Base-by-base conservation (phyloP, 2,888 invertebrate genomes). In the Drosophila melanosoma region DNA sequence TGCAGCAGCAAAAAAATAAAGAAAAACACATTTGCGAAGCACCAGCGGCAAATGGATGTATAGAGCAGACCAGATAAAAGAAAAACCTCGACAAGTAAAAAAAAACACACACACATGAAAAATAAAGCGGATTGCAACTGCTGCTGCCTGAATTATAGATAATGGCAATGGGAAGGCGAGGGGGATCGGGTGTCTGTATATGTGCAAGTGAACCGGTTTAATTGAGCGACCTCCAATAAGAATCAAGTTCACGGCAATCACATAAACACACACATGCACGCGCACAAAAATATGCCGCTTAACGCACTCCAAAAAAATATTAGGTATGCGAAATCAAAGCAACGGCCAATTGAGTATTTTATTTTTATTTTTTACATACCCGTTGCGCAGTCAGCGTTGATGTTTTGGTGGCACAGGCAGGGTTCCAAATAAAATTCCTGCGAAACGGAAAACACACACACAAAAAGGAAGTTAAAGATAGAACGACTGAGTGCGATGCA, bases 191-290 rank as follows among this genome's bases (percentile, higher is more conserved):
- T 7, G 10, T 51, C 15, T 36, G 51, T 42, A 20, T 11, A 12
- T 51, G n/a, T 33, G 51, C 49, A 29, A 20, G 33, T 64, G 75
- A 88, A 90, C 90, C 87, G 89, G 87, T 90, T 87, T 88, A 85
- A 90, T 90, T 87, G 77, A 90, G 74, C 82, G 79, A 79, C 89
- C 86, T 78, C 89, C 87, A 87, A 87, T 87, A 76, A 74, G 83
- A 87, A 90, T 86, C 90, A 87, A 87, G 90, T 90, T 87, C 86
- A 87, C 67, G 69, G 74, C 69, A 70, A 60, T 67, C 73, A 69
- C 57, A 59, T 12, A 36, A 23, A 38, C 52, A 52, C 20, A 52
- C 20, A 33, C 20, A 33, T 6, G 12, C 33, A 32, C 52, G 4
- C 12, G 17, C 36, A 38, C 11, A 57, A 59, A 58, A 67, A 69